Evolutionary conservation across 1,140 invertebrate species (phyloP).

Genomic region (Eurosta solidaginis): DNA sequence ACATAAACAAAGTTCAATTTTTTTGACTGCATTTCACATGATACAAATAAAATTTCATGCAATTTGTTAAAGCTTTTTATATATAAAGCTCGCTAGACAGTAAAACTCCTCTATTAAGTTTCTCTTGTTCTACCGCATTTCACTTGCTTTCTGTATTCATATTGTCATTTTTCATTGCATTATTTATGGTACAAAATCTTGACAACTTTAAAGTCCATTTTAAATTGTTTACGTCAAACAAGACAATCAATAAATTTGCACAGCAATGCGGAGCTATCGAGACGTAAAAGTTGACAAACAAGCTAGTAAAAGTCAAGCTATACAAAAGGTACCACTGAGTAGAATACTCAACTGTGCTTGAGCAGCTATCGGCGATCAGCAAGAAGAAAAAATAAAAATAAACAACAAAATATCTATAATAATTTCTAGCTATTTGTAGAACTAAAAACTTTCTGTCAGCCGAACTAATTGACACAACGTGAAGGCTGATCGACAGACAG

Average conservation of each 20-base stretch:
- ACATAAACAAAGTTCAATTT: too few relatives aligned
- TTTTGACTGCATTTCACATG: too few relatives aligned
- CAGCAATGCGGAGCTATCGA: slow-evolving; percentile 11
- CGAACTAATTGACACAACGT: neutral
- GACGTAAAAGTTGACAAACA: neutral
- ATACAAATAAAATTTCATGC: too few relatives aligned
- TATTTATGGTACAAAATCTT: too few relatives aligned
- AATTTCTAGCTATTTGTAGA: too few relatives aligned
- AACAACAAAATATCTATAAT: neutral
- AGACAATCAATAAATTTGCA: slow-evolving; percentile 24
- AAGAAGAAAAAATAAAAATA: neutral
- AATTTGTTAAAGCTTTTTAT: too few relatives aligned
- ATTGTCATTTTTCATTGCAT: too few relatives aligned
- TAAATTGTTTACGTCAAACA: neutral
- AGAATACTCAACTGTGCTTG: neutral
- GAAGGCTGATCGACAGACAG: neutral
- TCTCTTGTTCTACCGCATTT: too few relatives aligned
- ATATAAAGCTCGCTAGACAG: too few relatives aligned
- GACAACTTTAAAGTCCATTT: neutral
- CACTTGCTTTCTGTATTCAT: too few relatives aligned
- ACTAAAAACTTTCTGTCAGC: too few relatives aligned
- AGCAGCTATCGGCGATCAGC: neutral
- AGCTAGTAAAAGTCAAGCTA: neutral
- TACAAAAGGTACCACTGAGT: neutral
- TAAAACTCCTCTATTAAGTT: too few relatives aligned